Evolutionary conservation across 2,888 invertebrate genomes (phyloP).

Genomic region (Melinopterus prodromus): DNA sequence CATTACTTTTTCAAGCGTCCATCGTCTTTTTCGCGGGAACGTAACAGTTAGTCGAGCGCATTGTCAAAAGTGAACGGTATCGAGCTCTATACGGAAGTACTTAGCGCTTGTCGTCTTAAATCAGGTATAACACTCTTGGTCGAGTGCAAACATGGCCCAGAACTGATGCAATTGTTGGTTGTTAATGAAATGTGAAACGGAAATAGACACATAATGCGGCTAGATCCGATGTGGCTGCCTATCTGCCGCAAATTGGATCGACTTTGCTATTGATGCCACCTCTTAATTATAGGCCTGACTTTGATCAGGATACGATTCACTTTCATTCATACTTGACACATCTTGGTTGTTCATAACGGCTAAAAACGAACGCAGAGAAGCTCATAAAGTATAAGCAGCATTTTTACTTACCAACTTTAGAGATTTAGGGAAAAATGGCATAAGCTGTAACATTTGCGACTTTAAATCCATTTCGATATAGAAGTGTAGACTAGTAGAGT

Average conservation of each 20-base stretch:
- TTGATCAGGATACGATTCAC: not conserved
- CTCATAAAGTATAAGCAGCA: too few species aligned
- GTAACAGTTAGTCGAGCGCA: not conserved
- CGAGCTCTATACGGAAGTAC: not conserved
- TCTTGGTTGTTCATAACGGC: not conserved
- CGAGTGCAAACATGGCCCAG: conserved; percentile 4
- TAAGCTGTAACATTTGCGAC: too few species aligned
- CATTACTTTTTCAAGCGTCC: not conserved
- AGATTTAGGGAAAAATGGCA: too few species aligned
- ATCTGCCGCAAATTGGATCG: not conserved
- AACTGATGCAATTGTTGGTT: not conserved
- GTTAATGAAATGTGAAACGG: not conserved
- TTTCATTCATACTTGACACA: not conserved
- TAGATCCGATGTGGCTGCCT: not conserved
- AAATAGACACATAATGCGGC: not conserved
- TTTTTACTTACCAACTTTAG: too few species aligned
- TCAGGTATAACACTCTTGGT: not conserved
- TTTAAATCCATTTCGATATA: too few species aligned
- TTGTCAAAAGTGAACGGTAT: not conserved
- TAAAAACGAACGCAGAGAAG: not conserved
- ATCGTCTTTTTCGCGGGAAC: conserved; percentile 4
- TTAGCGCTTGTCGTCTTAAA: not conserved
- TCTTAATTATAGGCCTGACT: not conserved
- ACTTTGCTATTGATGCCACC: not conserved
- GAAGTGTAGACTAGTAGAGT: too few species aligned